These are phyloP conservation scores for Tenthredo livida DNA, from an alignment of 2,888 invertebrate genomes.

Conservation along the genomic window DNA sequence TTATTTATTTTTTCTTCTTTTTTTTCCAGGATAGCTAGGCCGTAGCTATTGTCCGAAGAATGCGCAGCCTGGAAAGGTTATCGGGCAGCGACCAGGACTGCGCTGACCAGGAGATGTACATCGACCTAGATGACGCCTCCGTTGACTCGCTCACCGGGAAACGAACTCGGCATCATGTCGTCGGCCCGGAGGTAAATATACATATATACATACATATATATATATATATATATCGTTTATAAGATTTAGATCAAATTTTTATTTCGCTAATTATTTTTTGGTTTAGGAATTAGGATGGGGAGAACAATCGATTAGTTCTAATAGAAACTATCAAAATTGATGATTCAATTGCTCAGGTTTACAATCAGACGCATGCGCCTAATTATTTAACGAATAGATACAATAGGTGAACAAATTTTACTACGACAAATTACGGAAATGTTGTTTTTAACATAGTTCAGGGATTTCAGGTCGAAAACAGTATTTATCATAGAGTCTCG, in stretches of 20 bases:
- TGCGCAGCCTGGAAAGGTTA: slow-evolving; percentile 76
- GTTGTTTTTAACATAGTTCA: neutral
- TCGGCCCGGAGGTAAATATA: slow-evolving; percentile 72
- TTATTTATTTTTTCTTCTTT: neutral
- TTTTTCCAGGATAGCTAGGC: slow-evolving; percentile 65
- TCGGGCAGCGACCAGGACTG: slow-evolving; percentile 77
- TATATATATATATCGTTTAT: too few species aligned
- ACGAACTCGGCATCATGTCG: slow-evolving; percentile 76
- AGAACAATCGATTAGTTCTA: too few species aligned
- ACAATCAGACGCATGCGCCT: neutral
- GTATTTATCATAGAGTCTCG: neutral
- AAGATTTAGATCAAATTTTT: too few species aligned
- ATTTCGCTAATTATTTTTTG: too few species aligned
- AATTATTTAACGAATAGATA: neutral
- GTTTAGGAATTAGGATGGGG: too few species aligned
- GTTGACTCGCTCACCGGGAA: slow-evolving; percentile 77
- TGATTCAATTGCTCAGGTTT: neutral
- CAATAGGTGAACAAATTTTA: neutral
- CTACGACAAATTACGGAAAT: neutral
- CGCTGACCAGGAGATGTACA: slow-evolving; percentile 77
- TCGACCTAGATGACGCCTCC: slow-evolving; percentile 77
- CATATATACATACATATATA: too few species aligned
- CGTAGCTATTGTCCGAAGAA: slow-evolving; percentile 57
- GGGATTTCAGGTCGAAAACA: neutral
- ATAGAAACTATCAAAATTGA: neutral